phyloP scores from a whole-genome alignment of 2,113 vertebrate genomes.

The Gymnobelideus leadbeateri region DNA sequence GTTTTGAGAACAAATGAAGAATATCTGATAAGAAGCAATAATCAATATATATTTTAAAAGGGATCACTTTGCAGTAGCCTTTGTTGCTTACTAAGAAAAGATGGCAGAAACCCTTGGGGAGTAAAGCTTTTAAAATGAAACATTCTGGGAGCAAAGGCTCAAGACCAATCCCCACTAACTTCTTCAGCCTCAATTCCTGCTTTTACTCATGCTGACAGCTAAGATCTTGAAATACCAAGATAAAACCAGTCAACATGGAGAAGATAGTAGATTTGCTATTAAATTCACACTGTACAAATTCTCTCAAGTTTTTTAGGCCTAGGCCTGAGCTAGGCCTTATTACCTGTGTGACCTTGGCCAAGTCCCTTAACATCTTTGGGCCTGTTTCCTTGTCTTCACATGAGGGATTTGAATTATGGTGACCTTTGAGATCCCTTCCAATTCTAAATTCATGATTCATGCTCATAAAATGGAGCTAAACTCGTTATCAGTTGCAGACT shows the following conservation, averaged over 20 bases:
- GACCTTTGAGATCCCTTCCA: neutral
- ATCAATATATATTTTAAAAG: neutral
- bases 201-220: neutral
- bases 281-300: neutral
- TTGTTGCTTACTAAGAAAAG: neutral
- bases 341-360: neutral
- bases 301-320: neutral
- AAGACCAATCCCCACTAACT: neutral
- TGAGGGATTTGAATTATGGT: neutral
- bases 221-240: neutral
- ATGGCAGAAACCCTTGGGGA: neutral
- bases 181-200: neutral
- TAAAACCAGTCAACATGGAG: neutral
- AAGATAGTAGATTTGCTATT: accelerated
- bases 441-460: neutral
- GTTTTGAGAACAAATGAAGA: neutral
- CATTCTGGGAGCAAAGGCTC: neutral
- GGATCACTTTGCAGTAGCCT: neutral
- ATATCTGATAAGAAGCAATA: neutral
- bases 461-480: neutral
- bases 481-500: neutral
- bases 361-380: neutral
- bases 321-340: neutral
- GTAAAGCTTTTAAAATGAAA: neutral
- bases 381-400: neutral